These are phyloP conservation scores for Brachystomella parvula DNA, from an alignment of 1,140 invertebrate species.

Conservation along the genomic window DNA sequence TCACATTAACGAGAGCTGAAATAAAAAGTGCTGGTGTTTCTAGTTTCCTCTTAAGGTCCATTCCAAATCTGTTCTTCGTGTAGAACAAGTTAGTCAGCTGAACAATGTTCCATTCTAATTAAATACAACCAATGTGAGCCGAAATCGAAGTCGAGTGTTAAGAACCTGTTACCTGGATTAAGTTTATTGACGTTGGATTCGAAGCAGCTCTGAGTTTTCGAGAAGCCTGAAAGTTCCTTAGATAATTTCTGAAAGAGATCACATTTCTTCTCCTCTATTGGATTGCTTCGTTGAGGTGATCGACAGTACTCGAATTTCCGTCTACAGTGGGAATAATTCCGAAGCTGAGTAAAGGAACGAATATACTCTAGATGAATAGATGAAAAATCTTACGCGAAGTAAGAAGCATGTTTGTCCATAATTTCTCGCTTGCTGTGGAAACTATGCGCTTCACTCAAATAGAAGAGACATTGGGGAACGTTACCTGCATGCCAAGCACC, in stretches of 20 bases:
- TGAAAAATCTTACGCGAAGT: not conserved
- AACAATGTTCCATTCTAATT: constrained; percentile 10
- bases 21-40: not conserved
- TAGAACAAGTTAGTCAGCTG: not conserved
- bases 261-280: not conserved
- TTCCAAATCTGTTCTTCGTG: not conserved
- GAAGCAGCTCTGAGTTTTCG: not conserved
- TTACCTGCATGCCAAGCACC: not conserved
- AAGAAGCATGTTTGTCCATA: not conserved
- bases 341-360: not conserved
- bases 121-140: not conserved
- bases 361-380: not conserved
- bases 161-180: not conserved
- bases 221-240: not conserved
- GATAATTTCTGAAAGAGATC: not conserved
- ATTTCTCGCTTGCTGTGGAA: not conserved
- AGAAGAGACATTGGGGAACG: not conserved
- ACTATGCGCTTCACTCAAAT: not conserved
- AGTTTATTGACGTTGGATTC: not conserved
- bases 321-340: not conserved
- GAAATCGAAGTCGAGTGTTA: not conserved
- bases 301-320: not conserved
- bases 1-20: not conserved
- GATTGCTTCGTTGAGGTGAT: not conserved
- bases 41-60: not conserved